phyloP scores from a whole-genome alignment of 2,113 vertebrate genomes.

The Erythrocercus mccallii region DNA sequence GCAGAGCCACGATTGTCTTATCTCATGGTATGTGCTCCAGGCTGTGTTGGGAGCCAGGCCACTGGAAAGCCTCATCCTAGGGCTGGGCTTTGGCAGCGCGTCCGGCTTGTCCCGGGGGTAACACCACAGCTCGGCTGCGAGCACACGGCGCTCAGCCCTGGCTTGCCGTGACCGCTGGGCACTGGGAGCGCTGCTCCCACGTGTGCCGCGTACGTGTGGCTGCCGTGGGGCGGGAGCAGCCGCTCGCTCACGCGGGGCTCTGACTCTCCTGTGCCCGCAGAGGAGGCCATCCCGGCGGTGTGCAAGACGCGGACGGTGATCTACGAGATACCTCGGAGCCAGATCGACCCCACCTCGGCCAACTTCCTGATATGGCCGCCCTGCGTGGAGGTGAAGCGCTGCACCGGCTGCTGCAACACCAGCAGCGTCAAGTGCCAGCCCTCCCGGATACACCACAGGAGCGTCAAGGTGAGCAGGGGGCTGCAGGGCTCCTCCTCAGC shows the following conservation, averaged over 20 bases:
- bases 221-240: neutral
- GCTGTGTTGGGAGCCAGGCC: neutral
- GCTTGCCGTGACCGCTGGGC: neutral
- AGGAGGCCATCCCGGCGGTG: slow-evolving; percentile 92
- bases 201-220: rapidly evolving
- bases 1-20: neutral
- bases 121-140: neutral
- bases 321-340: slow-evolving; percentile 97
- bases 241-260: neutral
- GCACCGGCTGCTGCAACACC: slow-evolving; percentile 97
- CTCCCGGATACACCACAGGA: slow-evolving; percentile 90
- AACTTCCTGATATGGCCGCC: slow-evolving; percentile 99
- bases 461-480: slow-evolving; percentile 85
- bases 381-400: slow-evolving; percentile 97
- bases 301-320: slow-evolving; percentile 97
- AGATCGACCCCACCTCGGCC: slow-evolving; percentile 96
- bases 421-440: slow-evolving; percentile 93
- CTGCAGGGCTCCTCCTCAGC: neutral
- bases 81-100: neutral
- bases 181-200: neutral
- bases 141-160: neutral
- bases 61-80: neutral
- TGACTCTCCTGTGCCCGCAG: slow-evolving; percentile 63
- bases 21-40: neutral
- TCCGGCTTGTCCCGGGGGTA: neutral